phyloP scores from a whole-genome alignment of 2,888 invertebrate species.

The Tetropium fuscum region DNA sequence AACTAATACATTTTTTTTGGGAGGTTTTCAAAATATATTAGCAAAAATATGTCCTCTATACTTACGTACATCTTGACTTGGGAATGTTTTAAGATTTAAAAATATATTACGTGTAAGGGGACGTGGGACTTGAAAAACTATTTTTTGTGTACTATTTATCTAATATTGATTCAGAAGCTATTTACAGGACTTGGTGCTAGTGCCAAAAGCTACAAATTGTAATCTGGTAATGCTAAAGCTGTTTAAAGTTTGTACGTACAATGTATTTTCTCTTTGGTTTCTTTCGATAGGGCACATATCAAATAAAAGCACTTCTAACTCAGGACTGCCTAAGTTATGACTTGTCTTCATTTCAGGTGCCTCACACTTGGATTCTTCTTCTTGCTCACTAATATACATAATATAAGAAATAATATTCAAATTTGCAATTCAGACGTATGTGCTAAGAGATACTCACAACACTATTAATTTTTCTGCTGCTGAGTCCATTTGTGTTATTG shows the following conservation, averaged over 20 bases:
- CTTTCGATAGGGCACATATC: conserved; percentile 46
- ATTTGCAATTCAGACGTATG: not conserved
- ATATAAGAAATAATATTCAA: not conserved
- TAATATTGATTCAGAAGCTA: conserved; percentile 10
- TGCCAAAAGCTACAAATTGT: conserved; percentile 37
- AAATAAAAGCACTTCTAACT: conserved; percentile 49
- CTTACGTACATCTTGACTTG: no score
- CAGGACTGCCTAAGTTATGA: conserved; percentile 22
- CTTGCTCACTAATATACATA: not conserved
- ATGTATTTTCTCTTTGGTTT: conserved; percentile 49
- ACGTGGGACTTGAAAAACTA: no score
- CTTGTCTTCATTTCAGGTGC: conserved; percentile 7
- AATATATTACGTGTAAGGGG: no score
- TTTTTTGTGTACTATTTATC: not conserved
- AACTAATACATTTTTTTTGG: not conserved
- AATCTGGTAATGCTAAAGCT: no score
- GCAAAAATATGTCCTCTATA: no score
- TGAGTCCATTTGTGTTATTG: not conserved
- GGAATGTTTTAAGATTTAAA: no score
- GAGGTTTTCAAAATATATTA: not conserved
- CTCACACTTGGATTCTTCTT: conserved; percentile 10
- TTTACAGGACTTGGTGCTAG: conserved; percentile 33
- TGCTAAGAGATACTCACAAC: conserved; percentile 4
- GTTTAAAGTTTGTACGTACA: no score
- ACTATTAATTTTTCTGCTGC: conserved; percentile 8